phyloP scores from a whole-genome alignment of 2,113 vertebrate genomes.

The Oceanodroma tethys region DNA sequence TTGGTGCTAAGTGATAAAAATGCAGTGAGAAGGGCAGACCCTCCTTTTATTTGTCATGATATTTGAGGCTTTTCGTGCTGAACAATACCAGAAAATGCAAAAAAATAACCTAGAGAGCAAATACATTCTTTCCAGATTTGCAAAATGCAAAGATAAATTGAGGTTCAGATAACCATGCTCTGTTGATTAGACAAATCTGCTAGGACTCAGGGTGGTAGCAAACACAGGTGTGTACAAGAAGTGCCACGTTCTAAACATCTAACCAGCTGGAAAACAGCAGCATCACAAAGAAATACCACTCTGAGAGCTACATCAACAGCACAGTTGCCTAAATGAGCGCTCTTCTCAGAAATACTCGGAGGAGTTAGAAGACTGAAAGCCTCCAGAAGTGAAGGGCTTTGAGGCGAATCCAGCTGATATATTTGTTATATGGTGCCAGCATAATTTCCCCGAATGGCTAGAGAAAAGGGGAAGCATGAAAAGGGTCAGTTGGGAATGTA shows the following conservation, averaged over 20 bases:
- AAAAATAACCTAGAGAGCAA: neutral
- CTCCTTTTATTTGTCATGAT: neutral
- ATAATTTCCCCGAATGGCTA: neutral
- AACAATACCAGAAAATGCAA: neutral
- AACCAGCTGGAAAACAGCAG: neutral
- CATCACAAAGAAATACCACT: neutral
- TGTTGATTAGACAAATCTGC: neutral
- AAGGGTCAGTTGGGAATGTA: conserved; percentile 42
- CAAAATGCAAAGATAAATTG: neutral
- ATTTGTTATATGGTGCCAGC: conserved; percentile 22
- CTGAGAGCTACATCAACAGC: neutral
- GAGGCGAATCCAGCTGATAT: neutral
- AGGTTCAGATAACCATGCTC: neutral
- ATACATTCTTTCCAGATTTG: neutral
- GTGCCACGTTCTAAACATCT: neutral
- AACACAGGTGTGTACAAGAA: neutral
- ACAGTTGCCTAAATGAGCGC: neutral
- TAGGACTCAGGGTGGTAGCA: neutral
- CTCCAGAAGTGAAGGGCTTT: neutral
- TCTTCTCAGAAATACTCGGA: conserved; percentile 26
- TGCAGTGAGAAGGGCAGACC: neutral
- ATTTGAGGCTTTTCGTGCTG: neutral
- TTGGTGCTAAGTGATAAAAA: neutral
- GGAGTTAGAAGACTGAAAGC: neutral
- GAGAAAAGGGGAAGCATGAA: conserved; percentile 12